These are phyloP conservation scores for Podabrus alpinus DNA, from an alignment of 2,888 invertebrate genomes.

Conservation along the genomic window DNA sequence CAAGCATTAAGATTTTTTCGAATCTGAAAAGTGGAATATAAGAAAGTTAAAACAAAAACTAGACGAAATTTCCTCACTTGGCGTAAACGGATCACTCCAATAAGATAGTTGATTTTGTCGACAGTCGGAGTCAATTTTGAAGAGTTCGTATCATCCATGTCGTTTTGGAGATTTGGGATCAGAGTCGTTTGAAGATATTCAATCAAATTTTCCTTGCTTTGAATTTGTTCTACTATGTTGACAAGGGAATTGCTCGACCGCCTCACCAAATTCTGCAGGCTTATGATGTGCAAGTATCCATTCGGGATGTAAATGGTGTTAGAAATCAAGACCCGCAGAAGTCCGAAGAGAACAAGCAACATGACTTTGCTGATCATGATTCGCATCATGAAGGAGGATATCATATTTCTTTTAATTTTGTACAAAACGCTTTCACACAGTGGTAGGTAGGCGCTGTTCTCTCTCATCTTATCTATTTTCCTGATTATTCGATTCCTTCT, in stretches of 20 bases:
- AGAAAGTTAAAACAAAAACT: neutral
- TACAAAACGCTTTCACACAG: neutral
- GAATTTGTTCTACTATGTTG: neutral
- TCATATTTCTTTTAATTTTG: neutral
- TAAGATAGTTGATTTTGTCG: slow-evolving; percentile 6
- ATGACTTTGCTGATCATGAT: neutral
- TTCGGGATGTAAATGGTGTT: neutral
- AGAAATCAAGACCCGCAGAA: neutral
- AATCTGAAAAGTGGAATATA: neutral
- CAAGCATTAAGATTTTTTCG: neutral
- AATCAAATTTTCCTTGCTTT: neutral
- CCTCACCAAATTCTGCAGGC: neutral
- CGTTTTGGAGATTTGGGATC: neutral
- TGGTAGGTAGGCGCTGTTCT: neutral
- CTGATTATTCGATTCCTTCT: neutral
- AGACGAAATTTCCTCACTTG: neutral
- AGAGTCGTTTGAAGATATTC: neutral
- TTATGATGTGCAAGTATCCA: neutral
- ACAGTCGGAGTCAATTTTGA: neutral
- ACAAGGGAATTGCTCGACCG: neutral
- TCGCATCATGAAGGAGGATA: neutral
- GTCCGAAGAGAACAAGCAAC: neutral
- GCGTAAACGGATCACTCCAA: slow-evolving; percentile 2
- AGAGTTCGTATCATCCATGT: neutral
- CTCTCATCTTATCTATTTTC: slow-evolving; percentile 6